These are phyloP conservation scores for Abrostola triplasia DNA, from an alignment of 2,888 invertebrate species.

Conservation along the genomic window DNA sequence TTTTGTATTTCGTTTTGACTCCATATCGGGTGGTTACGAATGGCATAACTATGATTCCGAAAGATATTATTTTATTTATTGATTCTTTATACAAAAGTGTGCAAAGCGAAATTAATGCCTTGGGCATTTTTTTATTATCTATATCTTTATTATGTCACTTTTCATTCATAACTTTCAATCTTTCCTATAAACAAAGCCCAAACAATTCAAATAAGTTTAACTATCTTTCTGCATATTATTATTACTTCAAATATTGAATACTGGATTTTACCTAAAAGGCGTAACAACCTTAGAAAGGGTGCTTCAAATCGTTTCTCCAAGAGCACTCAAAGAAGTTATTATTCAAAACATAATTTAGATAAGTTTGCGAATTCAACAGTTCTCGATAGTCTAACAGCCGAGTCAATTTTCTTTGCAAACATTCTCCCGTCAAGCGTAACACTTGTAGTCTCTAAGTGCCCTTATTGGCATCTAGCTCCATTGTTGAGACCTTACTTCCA, in stretches of 20 bases:
- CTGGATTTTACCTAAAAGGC: neutral
- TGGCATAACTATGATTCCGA: too few species aligned
- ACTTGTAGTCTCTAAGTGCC: slow-evolving; percentile 36
- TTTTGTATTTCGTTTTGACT: too few species aligned
- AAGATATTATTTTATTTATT: too few species aligned
- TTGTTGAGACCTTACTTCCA: slow-evolving; percentile 68
- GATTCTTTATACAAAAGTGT: too few species aligned
- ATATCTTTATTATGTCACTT: too few species aligned
- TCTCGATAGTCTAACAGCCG: slow-evolving; percentile 13
- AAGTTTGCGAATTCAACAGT: slow-evolving; percentile 24
- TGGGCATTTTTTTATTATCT: too few species aligned
- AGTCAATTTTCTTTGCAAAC: slow-evolving; percentile 48
- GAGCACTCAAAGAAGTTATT: neutral
- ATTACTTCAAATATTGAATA: neutral
- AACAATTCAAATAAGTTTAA: too few species aligned
- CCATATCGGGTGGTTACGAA: too few species aligned
- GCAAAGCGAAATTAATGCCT: too few species aligned
- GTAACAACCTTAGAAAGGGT: neutral
- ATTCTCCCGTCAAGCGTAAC: slow-evolving; percentile 20
- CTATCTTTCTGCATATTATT: too few species aligned
- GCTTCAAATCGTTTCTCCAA: neutral
- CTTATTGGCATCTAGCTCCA: slow-evolving; percentile 55
- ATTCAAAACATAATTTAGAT: slow-evolving; percentile 20
- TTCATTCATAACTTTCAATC: too few species aligned
- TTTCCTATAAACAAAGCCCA: too few species aligned